Conservation (phyloP, 2,888 invertebrate genomes). For the Leuctra nigra region DNA sequence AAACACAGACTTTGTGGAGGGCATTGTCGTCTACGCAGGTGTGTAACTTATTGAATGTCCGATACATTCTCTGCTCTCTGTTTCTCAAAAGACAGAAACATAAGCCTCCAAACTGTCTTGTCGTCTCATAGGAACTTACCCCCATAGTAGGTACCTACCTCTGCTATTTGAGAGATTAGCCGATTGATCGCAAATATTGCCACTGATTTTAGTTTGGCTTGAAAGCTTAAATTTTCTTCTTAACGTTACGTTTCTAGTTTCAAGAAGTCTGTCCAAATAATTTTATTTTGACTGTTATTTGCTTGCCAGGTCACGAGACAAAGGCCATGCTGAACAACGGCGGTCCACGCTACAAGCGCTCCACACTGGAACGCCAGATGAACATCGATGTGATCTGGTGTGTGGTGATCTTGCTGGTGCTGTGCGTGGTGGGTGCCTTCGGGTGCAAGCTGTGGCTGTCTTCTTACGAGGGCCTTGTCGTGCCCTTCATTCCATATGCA, state of each 20-base stretch:
- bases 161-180: too few species aligned
- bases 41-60: too few species aligned
- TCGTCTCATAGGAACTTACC: too few species aligned
- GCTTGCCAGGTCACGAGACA: slow-evolving; percentile 89
- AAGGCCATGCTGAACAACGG: slow-evolving; percentile 98
- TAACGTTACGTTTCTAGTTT: neutral
- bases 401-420: slow-evolving; percentile 79
- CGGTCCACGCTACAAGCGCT: slow-evolving; percentile 89
- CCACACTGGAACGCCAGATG: slow-evolving; percentile 86
- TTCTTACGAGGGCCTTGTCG: slow-evolving; percentile 45
- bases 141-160: too few species aligned
- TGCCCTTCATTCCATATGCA: slow-evolving; percentile 61
- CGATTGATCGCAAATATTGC: too few species aligned
- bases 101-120: too few species aligned
- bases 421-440: slow-evolving; percentile 86
- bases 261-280: too few species aligned
- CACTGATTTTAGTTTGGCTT: neutral
- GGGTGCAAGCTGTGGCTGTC: slow-evolving; percentile 85
- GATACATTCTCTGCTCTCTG: too few species aligned
- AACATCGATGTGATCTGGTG: slow-evolving; percentile 96
- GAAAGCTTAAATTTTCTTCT: neutral
- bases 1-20: slow-evolving; percentile 95
- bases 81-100: neutral
- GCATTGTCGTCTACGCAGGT: slow-evolving; percentile 93
- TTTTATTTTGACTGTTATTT: slow-evolving; percentile 27